phyloP scores from a whole-genome alignment of 2,888 invertebrate species.

The Pterostichus niger region DNA sequence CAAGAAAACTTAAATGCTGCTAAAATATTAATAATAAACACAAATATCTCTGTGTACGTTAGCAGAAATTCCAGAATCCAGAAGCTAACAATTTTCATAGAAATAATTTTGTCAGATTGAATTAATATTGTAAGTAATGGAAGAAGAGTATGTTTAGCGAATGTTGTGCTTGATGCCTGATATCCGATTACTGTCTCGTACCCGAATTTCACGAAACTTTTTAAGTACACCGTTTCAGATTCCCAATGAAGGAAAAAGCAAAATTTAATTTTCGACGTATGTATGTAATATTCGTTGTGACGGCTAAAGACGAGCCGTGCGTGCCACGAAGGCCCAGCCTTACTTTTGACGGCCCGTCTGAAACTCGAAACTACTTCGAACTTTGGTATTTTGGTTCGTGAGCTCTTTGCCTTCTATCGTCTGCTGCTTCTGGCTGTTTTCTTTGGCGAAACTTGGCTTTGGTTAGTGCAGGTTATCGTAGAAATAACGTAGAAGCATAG shows the following conservation, averaged over 20 bases:
- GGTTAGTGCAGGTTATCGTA: not conserved
- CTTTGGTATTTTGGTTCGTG: constrained; percentile 49
- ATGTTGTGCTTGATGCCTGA: constrained; percentile 22
- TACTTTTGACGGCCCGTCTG: constrained; percentile 25
- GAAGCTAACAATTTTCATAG: constrained; percentile 21
- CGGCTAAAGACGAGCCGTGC: constrained; percentile 9
- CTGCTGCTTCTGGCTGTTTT: constrained; percentile 16
- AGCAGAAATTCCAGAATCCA: not conserved
- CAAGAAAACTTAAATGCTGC: too few species aligned
- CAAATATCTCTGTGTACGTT: not conserved
- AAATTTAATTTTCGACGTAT: constrained; percentile 40
- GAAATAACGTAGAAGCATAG: not conserved
- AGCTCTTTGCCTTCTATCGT: not conserved
- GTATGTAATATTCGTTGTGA: constrained; percentile 39
- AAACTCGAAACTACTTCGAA: constrained; percentile 44
- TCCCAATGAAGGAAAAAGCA: constrained; percentile 18
- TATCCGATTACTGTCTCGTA: constrained; percentile 22
- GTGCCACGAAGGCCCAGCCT: constrained; percentile 9
- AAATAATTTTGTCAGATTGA: constrained; percentile 24
- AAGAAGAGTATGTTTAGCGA: constrained; percentile 26
- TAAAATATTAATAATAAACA: constrained; percentile 21
- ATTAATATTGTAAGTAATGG: constrained; percentile 37
- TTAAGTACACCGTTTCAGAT: constrained; percentile 34
- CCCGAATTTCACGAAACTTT: constrained; percentile 37
- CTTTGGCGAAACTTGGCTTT: not conserved